phyloP scores from a whole-genome alignment of 1,140 invertebrate species.

The Drosophila watanabei region DNA sequence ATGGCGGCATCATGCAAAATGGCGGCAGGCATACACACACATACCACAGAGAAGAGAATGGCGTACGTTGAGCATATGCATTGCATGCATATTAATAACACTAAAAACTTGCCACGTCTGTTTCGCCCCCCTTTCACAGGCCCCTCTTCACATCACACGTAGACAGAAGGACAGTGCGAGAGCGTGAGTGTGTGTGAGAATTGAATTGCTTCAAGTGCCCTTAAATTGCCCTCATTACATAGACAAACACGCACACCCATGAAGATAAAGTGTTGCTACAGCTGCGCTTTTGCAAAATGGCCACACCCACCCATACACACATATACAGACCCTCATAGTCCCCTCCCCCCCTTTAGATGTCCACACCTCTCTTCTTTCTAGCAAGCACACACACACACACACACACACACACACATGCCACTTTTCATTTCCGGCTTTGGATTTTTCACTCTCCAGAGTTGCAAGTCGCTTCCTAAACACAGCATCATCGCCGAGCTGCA shows the following conservation, averaged over 20 bases:
- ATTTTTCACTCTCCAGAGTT: conserved; percentile 52
- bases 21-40: conserved; percentile 54
- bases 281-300: conserved; percentile 75
- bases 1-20: conserved; percentile 70
- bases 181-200: conserved; percentile 69
- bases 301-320: conserved; percentile 41
- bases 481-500: conserved; percentile 47
- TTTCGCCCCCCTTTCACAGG: not conserved
- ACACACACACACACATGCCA: conserved; percentile 57
- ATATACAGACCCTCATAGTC: not conserved
- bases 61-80: conserved; percentile 55
- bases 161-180: conserved; percentile 42
- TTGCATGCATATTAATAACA: conserved; percentile 79
- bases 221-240: conserved; percentile 82
- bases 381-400: conserved; percentile 19
- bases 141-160: conserved; percentile 27
- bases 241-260: conserved; percentile 67
- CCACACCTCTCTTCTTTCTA: not conserved
- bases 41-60: conserved; percentile 38
- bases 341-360: conserved; percentile 1
- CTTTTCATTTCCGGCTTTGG: conserved; percentile 77
- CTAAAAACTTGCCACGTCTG: conserved; percentile 71
- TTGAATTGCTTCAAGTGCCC: conserved; percentile 80
- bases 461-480: conserved; percentile 30
- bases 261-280: conserved; percentile 70